Evolutionary conservation across 2,113 vertebrate species (phyloP), one percentile per base, ranked within the genome.

Genomic region (Clarias batrachus): DNA sequence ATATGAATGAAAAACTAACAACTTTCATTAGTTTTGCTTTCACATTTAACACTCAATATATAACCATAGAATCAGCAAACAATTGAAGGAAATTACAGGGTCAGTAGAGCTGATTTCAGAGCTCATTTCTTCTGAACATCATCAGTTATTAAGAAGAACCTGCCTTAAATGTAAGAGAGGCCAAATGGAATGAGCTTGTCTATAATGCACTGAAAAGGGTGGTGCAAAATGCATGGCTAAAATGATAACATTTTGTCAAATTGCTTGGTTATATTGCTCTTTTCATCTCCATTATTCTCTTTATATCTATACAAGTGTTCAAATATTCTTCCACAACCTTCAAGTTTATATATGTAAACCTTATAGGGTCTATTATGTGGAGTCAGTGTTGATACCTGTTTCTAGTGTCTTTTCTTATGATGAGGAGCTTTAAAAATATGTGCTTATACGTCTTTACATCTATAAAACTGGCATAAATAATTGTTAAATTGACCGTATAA

Each of bases 61-160:
- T 57, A 48, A 9, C 23, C 30, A 65, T 78, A 68, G 23, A 76
- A 48, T 76, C 13, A 27, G 13, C 54, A 23, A 10, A 33, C 41
- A 84, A 84, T 62, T 4, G 59, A 77, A n/a, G 59, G n/a, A 63
- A 85, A 79, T 79, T 37, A 86, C 63, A 60, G 77, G 76, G 62
- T 85, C 65, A 78, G 54, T 62, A 68, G 76, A 57, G 79, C 27
- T 17, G 52, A 79, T 66, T 68, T 62, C 57, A 80, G 62, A 63
- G 23, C n/a, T 79, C 13, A 74, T 57, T 79, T 85, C 27, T 68
- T 19, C 30, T 85, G 62, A 65, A 57, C 27, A 17, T 37, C 70
- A 33, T 54, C 1, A 10, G 2, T 21, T 12, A 37, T 59, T 59
- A 57, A 19, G 14, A 37, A 57, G 21, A 14, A n/a, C 52, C 21